A percentile compares a stretch with the other conserved stretches of the same genome.
Evolutionary conservation across 2,113 vertebrate genomes (phyloP).

Genomic region (human): GRCh38 chr13:59449001-59449500

Average conservation of each 20-base stretch:
- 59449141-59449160: too few species aligned
- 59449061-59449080: too few species aligned
- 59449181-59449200: too few species aligned
- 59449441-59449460: conserved; percentile 22
- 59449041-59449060: too few species aligned
- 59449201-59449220: too few species aligned
- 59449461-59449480: neutral
- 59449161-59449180: too few species aligned
- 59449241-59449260: neutral
- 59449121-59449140: too few species aligned
- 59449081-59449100: too few species aligned
- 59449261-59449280: neutral
- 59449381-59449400: neutral
- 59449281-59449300: conserved; percentile 27
- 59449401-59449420: neutral
- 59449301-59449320: conserved; percentile 17
- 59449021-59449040: too few species aligned
- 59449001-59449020: too few species aligned
- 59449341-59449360: neutral
- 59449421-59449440: neutral
- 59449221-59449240: neutral
- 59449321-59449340: neutral
- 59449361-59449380: neutral
- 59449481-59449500: conserved; percentile 36
- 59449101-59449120: too few species aligned